phyloP scores from a whole-genome alignment of 2,113 vertebrate genomes.

The Guaruba guarouba region DNA sequence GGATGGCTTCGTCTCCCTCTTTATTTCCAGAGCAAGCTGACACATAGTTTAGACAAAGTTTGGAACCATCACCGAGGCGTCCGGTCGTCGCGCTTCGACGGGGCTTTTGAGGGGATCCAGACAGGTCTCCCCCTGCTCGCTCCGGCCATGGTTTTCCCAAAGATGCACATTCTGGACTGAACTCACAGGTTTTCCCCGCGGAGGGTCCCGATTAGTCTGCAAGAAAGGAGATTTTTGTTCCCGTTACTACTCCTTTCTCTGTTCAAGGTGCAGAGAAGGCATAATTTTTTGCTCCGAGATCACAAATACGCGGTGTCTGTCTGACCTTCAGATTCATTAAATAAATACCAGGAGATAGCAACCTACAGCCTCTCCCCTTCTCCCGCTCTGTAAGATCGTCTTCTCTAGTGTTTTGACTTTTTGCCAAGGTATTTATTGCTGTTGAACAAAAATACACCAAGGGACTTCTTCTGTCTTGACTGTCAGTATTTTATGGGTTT shows the following conservation, averaged over 20 bases:
- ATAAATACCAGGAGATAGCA: slow-evolving; percentile 9
- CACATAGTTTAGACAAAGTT: not conserved
- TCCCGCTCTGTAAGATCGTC: not conserved
- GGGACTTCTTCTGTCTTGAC: not conserved
- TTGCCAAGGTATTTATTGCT: not conserved
- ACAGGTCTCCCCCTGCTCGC: not conserved
- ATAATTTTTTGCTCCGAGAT: not conserved
- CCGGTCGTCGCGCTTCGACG: not conserved
- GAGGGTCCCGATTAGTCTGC: not conserved
- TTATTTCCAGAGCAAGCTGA: not conserved
- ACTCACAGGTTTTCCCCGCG: not conserved
- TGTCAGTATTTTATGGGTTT: not conserved
- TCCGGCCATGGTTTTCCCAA: not conserved
- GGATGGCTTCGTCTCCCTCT: not conserved
- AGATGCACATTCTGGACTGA: not conserved
- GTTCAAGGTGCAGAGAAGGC: not conserved
- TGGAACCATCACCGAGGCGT: not conserved
- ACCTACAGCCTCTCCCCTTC: not conserved
- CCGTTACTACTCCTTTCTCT: not conserved
- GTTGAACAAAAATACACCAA: not conserved
- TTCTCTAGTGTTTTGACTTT: not conserved
- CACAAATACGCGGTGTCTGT: not conserved
- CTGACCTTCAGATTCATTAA: slow-evolving; percentile 30
- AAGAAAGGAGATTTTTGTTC: not conserved
- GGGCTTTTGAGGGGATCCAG: not conserved